These are phyloP conservation scores for Orchesellides sinensis DNA, from an alignment of 2,888 invertebrate genomes.

Conservation along the genomic window DNA sequence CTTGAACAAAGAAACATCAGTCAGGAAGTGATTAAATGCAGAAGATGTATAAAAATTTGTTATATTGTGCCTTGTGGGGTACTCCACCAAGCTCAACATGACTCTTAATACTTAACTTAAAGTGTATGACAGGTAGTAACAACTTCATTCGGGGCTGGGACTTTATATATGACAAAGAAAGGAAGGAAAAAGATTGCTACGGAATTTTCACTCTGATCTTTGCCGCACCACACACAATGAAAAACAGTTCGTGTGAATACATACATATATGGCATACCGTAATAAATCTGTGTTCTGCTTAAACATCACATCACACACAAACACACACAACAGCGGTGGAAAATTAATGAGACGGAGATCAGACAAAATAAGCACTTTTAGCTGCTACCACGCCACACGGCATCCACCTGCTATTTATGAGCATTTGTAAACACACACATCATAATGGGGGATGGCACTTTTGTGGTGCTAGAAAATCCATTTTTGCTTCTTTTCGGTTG, in stretches of 20 bases:
- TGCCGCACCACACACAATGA: conserved; percentile 62
- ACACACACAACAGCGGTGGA: conserved; percentile 31
- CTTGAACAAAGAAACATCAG: conserved; percentile 24
- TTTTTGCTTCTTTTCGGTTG: conserved; percentile 28
- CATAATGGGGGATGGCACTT: conserved; percentile 25
- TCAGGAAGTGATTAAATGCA: conserved; percentile 48
- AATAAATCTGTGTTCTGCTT: neutral
- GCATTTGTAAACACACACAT: conserved; percentile 6
- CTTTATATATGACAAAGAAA: conserved; percentile 39
- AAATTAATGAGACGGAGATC: conserved; percentile 61
- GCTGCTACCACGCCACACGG: neutral
- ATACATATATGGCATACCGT: neutral
- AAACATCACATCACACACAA: conserved; percentile 3
- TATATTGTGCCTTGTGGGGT: conserved; percentile 1
- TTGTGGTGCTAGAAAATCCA: conserved; percentile 55
- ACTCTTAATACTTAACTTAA: neutral
- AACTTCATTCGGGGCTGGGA: conserved; percentile 53
- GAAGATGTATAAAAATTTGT: neutral
- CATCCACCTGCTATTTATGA: conserved; percentile 7
- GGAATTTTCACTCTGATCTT: conserved; percentile 56
- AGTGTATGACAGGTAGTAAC: conserved; percentile 40
- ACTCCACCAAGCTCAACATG: neutral
- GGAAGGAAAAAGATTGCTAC: conserved; percentile 23
- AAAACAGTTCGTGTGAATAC: neutral
- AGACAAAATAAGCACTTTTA: conserved; percentile 34